Evolutionary conservation across 2,888 invertebrate species (phyloP).

Genomic region (Diplazon laetatorius): DNA sequence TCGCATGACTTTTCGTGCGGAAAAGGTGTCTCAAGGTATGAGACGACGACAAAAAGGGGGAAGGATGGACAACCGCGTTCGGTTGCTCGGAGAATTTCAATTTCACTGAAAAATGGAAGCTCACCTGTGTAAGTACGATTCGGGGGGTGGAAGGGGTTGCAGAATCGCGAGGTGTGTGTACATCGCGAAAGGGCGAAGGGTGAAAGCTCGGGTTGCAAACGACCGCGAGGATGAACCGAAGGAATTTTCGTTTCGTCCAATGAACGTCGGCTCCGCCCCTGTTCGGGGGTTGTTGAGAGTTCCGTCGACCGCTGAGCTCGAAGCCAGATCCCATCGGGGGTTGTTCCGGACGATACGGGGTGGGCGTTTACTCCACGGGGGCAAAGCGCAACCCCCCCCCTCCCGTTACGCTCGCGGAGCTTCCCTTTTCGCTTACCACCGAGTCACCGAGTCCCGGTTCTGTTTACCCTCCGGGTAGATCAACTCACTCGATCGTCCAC

Average conservation of each 20-base stretch:
- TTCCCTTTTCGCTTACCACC: not conserved
- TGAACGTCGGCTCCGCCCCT: slow-evolving; percentile 74
- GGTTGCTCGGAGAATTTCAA: slow-evolving; percentile 21
- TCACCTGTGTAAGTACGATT: not conserved
- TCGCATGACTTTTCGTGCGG: not conserved
- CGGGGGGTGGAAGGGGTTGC: not conserved
- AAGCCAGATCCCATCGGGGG: slow-evolving; percentile 65
- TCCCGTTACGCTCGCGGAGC: slow-evolving; percentile 21
- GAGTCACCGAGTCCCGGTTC: slow-evolving; percentile 56
- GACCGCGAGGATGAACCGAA: slow-evolving; percentile 34
- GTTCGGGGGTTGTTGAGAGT: slow-evolving; percentile 69
- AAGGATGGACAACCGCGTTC: not conserved
- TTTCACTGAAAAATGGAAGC: slow-evolving; percentile 37
- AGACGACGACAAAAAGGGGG: not conserved
- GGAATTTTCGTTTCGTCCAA: slow-evolving; percentile 52
- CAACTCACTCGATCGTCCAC: slow-evolving; percentile 74
- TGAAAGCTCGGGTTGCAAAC: slow-evolving; percentile 47
- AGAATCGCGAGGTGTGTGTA: no score
- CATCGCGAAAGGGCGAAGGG: slow-evolving; percentile 10
- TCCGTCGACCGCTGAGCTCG: slow-evolving; percentile 66
- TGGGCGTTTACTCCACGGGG: slow-evolving; percentile 75
- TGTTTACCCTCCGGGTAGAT: slow-evolving; percentile 69
- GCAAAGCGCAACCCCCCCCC: slow-evolving; percentile 72
- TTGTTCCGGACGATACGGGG: slow-evolving; percentile 71
- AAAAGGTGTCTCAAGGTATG: not conserved